phyloP scores from a whole-genome alignment of 2,797 vertebrate genomes.

The Helarctos malayanus region DNA sequence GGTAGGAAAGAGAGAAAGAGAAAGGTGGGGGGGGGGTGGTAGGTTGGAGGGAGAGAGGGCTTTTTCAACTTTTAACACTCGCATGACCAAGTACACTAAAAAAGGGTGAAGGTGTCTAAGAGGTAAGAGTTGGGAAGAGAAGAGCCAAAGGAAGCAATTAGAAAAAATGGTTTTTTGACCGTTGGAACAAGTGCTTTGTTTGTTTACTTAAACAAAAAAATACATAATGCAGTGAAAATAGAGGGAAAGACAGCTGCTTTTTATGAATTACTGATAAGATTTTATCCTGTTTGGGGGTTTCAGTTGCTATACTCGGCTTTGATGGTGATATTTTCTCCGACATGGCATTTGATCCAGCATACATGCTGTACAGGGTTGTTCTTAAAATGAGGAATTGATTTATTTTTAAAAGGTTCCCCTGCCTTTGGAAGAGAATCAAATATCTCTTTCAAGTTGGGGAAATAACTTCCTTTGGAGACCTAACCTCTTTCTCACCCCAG shows the following conservation, averaged over 20 bases:
- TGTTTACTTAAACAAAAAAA: constrained; percentile 69
- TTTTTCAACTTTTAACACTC: background rate
- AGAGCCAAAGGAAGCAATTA: background rate
- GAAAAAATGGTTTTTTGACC: constrained; percentile 21
- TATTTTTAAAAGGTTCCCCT: constrained; percentile 80
- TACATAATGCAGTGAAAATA: constrained; percentile 50
- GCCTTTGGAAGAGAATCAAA: constrained; percentile 78
- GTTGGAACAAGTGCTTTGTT: constrained; percentile 48
- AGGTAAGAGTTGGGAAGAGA: background rate
- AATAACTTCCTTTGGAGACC: constrained; percentile 70
- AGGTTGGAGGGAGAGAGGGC: background rate
- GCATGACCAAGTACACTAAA: background rate
- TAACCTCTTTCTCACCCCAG: constrained; percentile 77
- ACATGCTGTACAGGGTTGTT: constrained; percentile 65
- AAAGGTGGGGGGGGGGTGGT: background rate
- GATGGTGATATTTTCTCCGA: constrained; percentile 80
- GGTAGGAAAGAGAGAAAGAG: background rate
- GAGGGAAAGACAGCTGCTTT: constrained; percentile 72
- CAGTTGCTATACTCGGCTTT: constrained; percentile 72
- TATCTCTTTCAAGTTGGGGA: constrained; percentile 77
- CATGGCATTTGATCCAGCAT: constrained; percentile 65
- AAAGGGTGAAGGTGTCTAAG: background rate
- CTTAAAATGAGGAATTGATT: constrained; percentile 82
- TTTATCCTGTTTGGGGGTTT: constrained; percentile 57
- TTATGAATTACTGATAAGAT: constrained; percentile 70